Percentiles rank a stretch among this genome's conserved stretches.
phyloP scores from a whole-genome alignment of 2,113 vertebrate genomes.

The Megaceryle maxima region DNA sequence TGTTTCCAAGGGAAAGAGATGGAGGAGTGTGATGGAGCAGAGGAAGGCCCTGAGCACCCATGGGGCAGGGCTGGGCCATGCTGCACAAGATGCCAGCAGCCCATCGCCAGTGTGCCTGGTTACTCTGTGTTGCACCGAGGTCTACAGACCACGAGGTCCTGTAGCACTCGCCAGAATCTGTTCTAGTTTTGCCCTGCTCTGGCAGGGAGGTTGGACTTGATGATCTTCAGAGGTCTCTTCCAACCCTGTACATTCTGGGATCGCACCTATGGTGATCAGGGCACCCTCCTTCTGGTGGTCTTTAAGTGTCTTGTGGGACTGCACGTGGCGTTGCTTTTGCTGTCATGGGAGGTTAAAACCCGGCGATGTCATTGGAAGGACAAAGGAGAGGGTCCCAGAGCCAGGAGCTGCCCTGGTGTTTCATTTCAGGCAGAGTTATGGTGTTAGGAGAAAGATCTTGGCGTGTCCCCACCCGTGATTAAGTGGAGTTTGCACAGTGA shows the following conservation, averaged over 20 bases:
- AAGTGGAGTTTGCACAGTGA: rapidly evolving
- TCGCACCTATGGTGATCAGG: rapidly evolving
- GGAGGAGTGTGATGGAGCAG: not conserved
- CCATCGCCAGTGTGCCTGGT: not conserved
- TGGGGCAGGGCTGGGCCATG: not conserved
- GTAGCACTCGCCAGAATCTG: not conserved
- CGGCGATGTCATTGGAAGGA: not conserved
- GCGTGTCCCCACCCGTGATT: rapidly evolving
- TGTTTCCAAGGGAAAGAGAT: not conserved
- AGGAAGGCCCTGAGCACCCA: not conserved
- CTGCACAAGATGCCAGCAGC: not conserved
- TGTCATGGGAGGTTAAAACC: rapidly evolving
- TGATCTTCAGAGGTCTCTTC: too few relatives aligned
- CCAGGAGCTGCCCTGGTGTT: not conserved
- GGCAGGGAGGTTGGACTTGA: too few relatives aligned
- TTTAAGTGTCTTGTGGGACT: rapidly evolving
- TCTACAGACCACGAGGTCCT: not conserved
- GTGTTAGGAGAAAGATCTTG: not conserved
- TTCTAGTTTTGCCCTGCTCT: too few relatives aligned
- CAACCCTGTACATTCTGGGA: too few relatives aligned
- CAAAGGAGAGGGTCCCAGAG: not conserved
- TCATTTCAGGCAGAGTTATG: not conserved
- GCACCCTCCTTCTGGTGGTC: not conserved
- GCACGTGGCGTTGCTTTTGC: rapidly evolving
- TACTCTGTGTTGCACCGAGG: not conserved